These are phyloP conservation scores for Pithys albifrons DNA, from an alignment of 2,113 vertebrate genomes.

Conservation along the genomic window DNA sequence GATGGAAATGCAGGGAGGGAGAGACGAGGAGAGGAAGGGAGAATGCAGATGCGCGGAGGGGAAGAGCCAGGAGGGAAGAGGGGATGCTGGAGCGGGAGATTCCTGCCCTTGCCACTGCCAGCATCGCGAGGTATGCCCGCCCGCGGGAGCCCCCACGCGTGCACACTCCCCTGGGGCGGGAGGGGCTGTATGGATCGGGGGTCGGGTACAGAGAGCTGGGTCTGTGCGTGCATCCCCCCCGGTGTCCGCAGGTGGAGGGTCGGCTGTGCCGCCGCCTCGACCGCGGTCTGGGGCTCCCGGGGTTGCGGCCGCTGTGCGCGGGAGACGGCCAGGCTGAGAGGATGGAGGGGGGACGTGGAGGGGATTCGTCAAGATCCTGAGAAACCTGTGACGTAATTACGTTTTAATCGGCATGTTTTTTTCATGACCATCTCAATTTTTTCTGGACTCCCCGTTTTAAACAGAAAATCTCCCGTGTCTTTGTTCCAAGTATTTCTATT, in stretches of 20 bases:
- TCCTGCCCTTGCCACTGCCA: background rate
- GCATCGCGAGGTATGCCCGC: background rate
- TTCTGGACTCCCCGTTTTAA: background rate
- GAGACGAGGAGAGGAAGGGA: background rate
- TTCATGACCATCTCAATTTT: constrained; percentile 5
- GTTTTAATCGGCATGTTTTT: constrained; percentile 42
- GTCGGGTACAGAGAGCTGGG: fast-evolving
- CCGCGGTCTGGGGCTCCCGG: background rate
- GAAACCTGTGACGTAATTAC: constrained; percentile 38
- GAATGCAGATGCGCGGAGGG: background rate
- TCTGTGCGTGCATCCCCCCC: background rate
- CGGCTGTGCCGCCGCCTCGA: background rate
- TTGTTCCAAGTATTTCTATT: constrained; percentile 4
- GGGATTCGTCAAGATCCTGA: background rate
- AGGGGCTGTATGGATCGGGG: background rate
- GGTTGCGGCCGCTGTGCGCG: background rate
- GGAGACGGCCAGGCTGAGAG: background rate
- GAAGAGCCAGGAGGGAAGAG: background rate
- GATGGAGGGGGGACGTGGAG: background rate
- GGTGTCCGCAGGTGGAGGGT: background rate
- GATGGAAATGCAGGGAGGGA: background rate
- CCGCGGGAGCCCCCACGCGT: background rate
- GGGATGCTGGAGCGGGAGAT: background rate
- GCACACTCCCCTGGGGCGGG: background rate
- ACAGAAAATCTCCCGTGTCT: background rate